Conservation (phyloP, 2,888 invertebrate species). For the Rambutsinella grinnellia region DNA sequence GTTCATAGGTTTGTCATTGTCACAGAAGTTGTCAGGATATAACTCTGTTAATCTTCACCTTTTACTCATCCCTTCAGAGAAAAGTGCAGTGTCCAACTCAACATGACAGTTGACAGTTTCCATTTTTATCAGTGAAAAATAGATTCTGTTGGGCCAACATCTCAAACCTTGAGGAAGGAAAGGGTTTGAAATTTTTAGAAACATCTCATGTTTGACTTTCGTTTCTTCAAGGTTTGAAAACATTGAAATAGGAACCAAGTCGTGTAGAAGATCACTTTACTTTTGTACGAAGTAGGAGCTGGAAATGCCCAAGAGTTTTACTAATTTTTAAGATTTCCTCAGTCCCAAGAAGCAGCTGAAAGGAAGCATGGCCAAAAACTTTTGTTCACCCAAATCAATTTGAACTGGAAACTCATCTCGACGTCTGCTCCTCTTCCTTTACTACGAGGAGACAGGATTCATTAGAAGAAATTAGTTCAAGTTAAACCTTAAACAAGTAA, state of each 20-base stretch:
- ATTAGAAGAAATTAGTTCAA: constrained; percentile 15
- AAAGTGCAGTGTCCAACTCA: not conserved
- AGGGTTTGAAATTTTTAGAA: not conserved
- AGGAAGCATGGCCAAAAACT: not conserved
- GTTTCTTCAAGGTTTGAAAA: too few species aligned
- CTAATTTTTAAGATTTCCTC: not conserved
- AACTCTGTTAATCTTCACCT: too few species aligned
- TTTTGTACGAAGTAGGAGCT: too few species aligned
- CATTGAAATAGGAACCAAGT: too few species aligned
- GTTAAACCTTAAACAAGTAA: not conserved
- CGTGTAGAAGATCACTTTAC: not conserved
- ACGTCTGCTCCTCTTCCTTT: not conserved
- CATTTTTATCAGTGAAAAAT: not conserved
- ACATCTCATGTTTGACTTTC: not conserved
- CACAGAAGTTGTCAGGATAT: too few species aligned
- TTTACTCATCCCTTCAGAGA: not conserved
- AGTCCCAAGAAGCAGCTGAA: not conserved
- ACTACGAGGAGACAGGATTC: not conserved
- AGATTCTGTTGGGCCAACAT: not conserved
- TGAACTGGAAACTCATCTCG: not conserved
- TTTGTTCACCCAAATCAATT: too few species aligned
- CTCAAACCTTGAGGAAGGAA: not conserved
- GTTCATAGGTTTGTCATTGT: too few species aligned
- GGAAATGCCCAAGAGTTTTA: not conserved
- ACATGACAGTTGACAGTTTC: not conserved